Base-by-base conservation (phyloP, 2,113 vertebrate species). In the Sinocyclocheilus grahami region DNA sequence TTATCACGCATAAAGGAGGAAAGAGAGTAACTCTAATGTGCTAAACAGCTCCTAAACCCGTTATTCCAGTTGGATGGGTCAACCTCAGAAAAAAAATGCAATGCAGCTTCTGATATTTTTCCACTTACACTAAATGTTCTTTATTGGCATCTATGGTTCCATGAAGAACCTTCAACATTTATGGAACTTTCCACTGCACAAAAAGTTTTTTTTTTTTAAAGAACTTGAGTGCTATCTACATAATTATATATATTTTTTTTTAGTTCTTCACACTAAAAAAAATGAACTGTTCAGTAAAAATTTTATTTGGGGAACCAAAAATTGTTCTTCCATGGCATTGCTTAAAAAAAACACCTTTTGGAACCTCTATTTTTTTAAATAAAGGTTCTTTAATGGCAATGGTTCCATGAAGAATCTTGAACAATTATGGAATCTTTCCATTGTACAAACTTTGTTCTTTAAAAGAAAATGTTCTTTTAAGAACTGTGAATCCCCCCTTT, bases 1-100 rank as follows among this genome's bases (percentile, higher is more conserved):
- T 94, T 94, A 92, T 91, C 67, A 79, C 46, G 1, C n/a, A 2
- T 53, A 4, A 53, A 55, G 16, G 48, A 9, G 24, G 2, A 75
- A 75, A 55, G 22, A 55, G 13, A 78, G 46, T 11, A 30, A 42
- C 7, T 42, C 42, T 33, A 33, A 33, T 33, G 30, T 33, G 30
- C 30, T 33, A 8, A 42, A 16, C 46, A 20, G 51, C 13, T 53
- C 14, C 27, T 78, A 55, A 55, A 55, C 76, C 10, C 10, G 20
- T 74, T 42, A n/a, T 42, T 74, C 71, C 37, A 74, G 71, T 74
- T n/a, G 71, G 20, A 22, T 72, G 18, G 20, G 69, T 22, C 10
- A 0, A 5, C 24, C 4, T 65, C 63, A 65, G 24, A 48, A 65
- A 65, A 65, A 63, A 33, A 69, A 69, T 24, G n/a, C 8, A 30